Conservation (phyloP, 2,888 invertebrate genomes). For the Chymomyza caudatula region DNA sequence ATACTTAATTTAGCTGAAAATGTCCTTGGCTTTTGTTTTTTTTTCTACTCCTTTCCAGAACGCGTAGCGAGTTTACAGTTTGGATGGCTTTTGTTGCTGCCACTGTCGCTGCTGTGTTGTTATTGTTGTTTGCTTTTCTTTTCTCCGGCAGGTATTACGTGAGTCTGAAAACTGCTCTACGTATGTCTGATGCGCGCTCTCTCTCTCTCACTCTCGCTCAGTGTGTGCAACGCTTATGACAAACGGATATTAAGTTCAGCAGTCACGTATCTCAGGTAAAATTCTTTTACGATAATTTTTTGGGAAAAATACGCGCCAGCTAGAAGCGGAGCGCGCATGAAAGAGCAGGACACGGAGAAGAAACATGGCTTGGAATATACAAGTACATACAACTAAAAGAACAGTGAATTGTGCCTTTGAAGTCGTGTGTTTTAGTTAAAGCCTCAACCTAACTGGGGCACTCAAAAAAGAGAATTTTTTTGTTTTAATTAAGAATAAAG, state of each 20-base stretch:
- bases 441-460: neutral
- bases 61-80: slow-evolving; percentile 45
- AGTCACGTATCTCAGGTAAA: slow-evolving; percentile 76
- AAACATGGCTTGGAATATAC: neutral
- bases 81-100: neutral
- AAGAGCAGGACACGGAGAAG: neutral
- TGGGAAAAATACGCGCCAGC: slow-evolving; percentile 30
- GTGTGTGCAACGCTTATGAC: slow-evolving; percentile 58
- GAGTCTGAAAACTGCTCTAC: neutral
- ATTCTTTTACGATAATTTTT: slow-evolving; percentile 75
- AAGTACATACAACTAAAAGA: neutral
- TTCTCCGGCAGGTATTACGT: neutral
- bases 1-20: slow-evolving; percentile 72
- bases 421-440: neutral
- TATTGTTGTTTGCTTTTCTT: neutral
- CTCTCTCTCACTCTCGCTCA: slow-evolving; percentile 10
- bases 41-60: slow-evolving; percentile 9
- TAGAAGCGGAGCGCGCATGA: slow-evolving; percentile 2
- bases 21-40: slow-evolving; percentile 67
- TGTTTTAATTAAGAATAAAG: neutral
- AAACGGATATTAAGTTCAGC: slow-evolving; percentile 67
- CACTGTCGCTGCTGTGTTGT: neutral
- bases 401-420: neutral
- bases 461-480: slow-evolving; percentile 1
- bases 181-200: slow-evolving; percentile 9